phyloP scores from a whole-genome alignment of 2,888 invertebrate genomes.

The Lottia gigantea region DNA sequence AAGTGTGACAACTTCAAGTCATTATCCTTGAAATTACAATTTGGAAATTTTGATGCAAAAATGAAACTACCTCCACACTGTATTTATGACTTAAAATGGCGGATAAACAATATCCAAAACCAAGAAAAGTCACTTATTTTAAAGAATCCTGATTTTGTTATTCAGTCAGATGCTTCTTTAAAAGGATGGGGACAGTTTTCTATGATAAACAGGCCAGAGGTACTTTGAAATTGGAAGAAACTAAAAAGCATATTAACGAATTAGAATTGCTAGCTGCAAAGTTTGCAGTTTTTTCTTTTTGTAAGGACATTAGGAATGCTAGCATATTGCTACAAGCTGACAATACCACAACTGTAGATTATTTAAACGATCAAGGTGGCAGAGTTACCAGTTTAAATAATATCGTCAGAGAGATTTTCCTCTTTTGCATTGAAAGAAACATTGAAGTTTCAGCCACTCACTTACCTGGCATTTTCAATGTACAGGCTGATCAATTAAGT shows the following conservation, averaged over 20 bases:
- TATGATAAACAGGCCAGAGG: too few relatives aligned
- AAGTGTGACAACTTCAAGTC: too few relatives aligned
- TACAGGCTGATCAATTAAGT: slow-evolving; percentile 12
- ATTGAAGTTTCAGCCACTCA: slow-evolving; percentile 9
- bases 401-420: neutral
- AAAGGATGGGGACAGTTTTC: too few relatives aligned
- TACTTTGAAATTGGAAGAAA: neutral
- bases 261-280: slow-evolving; percentile 8
- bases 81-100: too few relatives aligned
- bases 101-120: too few relatives aligned
- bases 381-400: slow-evolving; percentile 1
- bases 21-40: too few relatives aligned
- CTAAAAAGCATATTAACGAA: neutral
- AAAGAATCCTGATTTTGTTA: too few relatives aligned
- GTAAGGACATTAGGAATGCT: neutral
- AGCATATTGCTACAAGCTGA: slow-evolving; percentile 6
- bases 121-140: too few relatives aligned
- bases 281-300: neutral
- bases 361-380: slow-evolving; percentile 9
- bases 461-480: slow-evolving; percentile 15
- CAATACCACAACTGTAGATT: slow-evolving; percentile 6
- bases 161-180: too few relatives aligned
- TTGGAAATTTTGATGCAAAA: too few relatives aligned
- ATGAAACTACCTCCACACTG: too few relatives aligned
- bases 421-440: slow-evolving; percentile 8